phyloP scores from a whole-genome alignment of 2,888 invertebrate species.

The Cataglyphis albicans region DNA sequence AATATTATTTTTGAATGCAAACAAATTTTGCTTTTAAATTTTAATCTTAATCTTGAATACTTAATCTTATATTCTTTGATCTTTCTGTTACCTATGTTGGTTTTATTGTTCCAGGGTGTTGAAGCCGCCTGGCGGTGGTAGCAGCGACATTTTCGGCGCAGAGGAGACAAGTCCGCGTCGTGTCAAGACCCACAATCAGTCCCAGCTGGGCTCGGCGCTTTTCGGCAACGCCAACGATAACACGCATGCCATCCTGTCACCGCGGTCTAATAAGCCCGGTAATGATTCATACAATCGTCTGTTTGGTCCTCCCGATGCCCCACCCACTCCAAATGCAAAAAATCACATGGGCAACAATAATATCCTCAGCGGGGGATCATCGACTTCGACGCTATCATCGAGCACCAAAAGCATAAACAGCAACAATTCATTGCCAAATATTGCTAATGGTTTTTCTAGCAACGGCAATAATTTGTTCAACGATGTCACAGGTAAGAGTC shows the following conservation, averaged over 20 bases:
- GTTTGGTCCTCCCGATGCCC: slow-evolving; percentile 88
- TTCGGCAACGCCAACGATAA: slow-evolving; percentile 82
- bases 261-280: slow-evolving; percentile 86
- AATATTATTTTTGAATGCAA: background rate
- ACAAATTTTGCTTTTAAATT: no score
- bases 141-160: slow-evolving; percentile 87
- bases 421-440: slow-evolving; percentile 72
- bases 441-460: slow-evolving; percentile 80
- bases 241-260: slow-evolving; percentile 79
- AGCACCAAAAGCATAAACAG: slow-evolving; percentile 76
- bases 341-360: slow-evolving; percentile 89
- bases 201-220: slow-evolving; percentile 82
- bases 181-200: slow-evolving; percentile 82
- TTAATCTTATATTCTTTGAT: background rate
- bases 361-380: slow-evolving; percentile 86
- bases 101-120: slow-evolving; percentile 87
- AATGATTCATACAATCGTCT: slow-evolving; percentile 89
- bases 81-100: background rate
- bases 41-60: background rate
- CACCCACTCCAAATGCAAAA: slow-evolving; percentile 87
- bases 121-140: slow-evolving; percentile 89
- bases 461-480: slow-evolving; percentile 78
- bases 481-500: slow-evolving; percentile 78
- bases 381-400: slow-evolving; percentile 77
- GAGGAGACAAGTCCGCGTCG: slow-evolving; percentile 83